phyloP scores from a whole-genome alignment of 2,888 invertebrate species.

The Clivina fossor region DNA sequence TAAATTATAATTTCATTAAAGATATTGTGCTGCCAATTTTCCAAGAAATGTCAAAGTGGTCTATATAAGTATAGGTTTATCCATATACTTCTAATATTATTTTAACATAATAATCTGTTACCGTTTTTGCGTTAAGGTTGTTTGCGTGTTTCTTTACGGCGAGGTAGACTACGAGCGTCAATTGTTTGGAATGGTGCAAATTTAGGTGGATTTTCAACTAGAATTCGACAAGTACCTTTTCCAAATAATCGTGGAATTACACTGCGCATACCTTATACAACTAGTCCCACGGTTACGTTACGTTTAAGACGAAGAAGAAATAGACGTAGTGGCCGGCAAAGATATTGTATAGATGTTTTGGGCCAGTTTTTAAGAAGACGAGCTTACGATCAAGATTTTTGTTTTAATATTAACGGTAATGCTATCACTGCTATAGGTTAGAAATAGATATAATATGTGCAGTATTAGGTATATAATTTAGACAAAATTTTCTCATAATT shows the following conservation, averaged over 20 bases:
- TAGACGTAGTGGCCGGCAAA: conserved; percentile 1
- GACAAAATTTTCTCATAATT: not conserved
- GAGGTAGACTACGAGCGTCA: conserved; percentile 14
- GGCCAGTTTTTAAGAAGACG: not conserved
- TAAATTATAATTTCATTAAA: too few species aligned
- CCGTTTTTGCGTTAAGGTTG: too few species aligned
- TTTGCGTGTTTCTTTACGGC: conserved; percentile 13
- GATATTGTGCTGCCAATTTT: too few species aligned
- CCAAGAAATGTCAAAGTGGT: too few species aligned
- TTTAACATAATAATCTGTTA: too few species aligned
- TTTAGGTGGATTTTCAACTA: conserved; percentile 25
- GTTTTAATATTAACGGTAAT: conserved; percentile 29
- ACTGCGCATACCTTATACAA: conserved; percentile 14
- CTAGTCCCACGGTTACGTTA: conserved; percentile 11
- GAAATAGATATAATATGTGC: too few species aligned
- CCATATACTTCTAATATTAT: too few species aligned
- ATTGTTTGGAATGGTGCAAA: conserved; percentile 12
- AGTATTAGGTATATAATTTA: too few species aligned
- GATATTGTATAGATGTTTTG: conserved; percentile 20
- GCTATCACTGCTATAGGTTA: not conserved
- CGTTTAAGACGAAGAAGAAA: conserved; percentile 8
- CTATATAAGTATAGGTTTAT: too few species aligned
- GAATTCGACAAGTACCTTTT: conserved; percentile 5
- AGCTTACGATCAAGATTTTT: conserved; percentile 18
- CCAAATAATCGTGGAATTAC: conserved; percentile 7